These are phyloP conservation scores for Gonocerus acuteangulatus DNA, from an alignment of 2,888 invertebrate species.

Conservation along the genomic window DNA sequence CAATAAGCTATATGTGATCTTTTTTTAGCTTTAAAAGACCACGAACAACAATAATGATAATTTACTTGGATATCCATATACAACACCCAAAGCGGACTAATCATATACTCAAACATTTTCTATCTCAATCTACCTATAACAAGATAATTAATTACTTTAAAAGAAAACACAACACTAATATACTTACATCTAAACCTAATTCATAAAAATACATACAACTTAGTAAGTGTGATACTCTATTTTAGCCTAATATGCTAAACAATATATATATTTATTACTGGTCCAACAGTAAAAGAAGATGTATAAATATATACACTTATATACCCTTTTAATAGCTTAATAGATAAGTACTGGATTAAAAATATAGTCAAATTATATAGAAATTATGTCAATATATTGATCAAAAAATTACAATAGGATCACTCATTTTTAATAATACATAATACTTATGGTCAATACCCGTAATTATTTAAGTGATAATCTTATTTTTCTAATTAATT, in stretches of 20 bases:
- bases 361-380: conserved; percentile 4
- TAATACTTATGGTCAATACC: conserved; percentile 27
- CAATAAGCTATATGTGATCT: background rate
- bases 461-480: conserved; percentile 16
- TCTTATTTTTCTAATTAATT: conserved; percentile 11
- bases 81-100: conserved; percentile 18
- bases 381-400: conserved; percentile 8
- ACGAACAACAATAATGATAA: background rate
- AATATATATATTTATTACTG: conserved; percentile 9
- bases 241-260: background rate
- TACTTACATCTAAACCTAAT: background rate
- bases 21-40: background rate
- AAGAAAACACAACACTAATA: background rate
- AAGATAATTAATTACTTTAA: background rate
- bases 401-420: conserved; percentile 21
- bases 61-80: background rate
- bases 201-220: conserved; percentile 10
- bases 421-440: conserved; percentile 14
- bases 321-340: conserved; percentile 6
- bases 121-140: background rate
- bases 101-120: background rate
- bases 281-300: conserved; percentile 19
- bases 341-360: background rate
- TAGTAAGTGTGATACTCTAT: background rate
- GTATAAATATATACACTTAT: conserved; percentile 5